phyloP scores from a whole-genome alignment of 2,888 invertebrate species.

The Reticulitermes lucifugus region DNA sequence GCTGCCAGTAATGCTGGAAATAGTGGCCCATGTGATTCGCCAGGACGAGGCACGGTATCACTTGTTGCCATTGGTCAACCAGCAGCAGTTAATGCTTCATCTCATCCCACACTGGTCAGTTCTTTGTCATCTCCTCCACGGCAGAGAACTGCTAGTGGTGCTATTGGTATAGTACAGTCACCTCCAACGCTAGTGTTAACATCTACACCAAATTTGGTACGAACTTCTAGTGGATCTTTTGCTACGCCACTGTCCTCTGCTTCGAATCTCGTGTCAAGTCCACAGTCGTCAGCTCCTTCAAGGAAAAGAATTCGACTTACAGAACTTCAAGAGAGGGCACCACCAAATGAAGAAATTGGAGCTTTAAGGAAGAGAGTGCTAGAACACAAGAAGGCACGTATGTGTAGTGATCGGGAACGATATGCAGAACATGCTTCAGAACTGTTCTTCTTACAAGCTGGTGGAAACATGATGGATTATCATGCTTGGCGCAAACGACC shows the following conservation, averaged over 20 bases:
- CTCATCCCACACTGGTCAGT: conserved; percentile 54
- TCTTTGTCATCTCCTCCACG: conserved; percentile 54
- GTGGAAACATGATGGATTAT: conserved; percentile 91
- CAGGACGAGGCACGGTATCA: conserved; percentile 49
- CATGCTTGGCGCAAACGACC: conserved; percentile 86
- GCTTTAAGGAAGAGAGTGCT: conserved; percentile 75
- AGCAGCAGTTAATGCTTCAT: conserved; percentile 49
- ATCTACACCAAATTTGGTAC: conserved; percentile 45
- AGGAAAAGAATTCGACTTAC: conserved; percentile 65
- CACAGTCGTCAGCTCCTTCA: conserved; percentile 61
- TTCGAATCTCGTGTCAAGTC: conserved; percentile 55
- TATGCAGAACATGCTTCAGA: conserved; percentile 83
- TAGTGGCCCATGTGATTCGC: conserved; percentile 43
- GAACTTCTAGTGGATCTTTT: conserved; percentile 48
- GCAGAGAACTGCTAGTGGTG: conserved; percentile 43
- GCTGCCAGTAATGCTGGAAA: conserved; percentile 29
- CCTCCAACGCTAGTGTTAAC: conserved; percentile 44
- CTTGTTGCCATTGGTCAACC: conserved; percentile 51
- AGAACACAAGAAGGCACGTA: conserved; percentile 77
- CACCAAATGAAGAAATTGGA: conserved; percentile 64
- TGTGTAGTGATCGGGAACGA: conserved; percentile 77
- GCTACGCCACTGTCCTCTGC: conserved; percentile 54
- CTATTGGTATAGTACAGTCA: conserved; percentile 39
- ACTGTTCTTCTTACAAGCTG: conserved; percentile 87
- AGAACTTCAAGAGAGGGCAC: conserved; percentile 62